These are phyloP conservation scores for Platycercus adscitus DNA, from an alignment of 2,113 vertebrate genomes.

Conservation along the genomic window DNA sequence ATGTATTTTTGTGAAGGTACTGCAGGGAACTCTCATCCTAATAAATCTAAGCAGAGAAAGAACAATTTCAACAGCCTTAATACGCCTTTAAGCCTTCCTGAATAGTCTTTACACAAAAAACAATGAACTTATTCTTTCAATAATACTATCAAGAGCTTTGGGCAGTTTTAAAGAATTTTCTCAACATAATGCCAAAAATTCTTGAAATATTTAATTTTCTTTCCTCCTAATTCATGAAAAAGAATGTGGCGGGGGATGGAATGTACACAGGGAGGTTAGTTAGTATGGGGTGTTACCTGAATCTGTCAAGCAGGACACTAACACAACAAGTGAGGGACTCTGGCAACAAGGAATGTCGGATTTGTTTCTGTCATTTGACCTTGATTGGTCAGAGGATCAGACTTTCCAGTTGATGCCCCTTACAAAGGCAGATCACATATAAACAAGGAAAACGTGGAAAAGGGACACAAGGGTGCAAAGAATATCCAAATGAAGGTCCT, in stretches of 20 bases:
- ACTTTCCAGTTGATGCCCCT: background rate
- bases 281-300: background rate
- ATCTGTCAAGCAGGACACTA: background rate
- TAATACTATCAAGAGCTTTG: background rate
- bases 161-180: background rate
- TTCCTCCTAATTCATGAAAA: background rate
- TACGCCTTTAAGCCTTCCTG: background rate
- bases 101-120: background rate
- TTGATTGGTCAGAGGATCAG: background rate
- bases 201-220: background rate
- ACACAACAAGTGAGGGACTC: background rate
- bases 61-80: background rate
- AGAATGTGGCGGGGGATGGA: rapidly evolving
- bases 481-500: background rate
- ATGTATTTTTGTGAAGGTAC: background rate
- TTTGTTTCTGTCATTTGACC: background rate
- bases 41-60: background rate
- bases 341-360: background rate
- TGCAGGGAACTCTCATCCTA: background rate
- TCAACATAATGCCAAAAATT: background rate
- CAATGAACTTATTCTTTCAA: background rate
- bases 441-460: background rate
- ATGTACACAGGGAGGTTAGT: background rate
- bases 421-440: background rate
- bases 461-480: background rate